Percentiles rank a stretch among this genome's conserved stretches.
Conservation (phyloP, 1,140 invertebrate genomes). For the Eciton burchellii region DNA sequence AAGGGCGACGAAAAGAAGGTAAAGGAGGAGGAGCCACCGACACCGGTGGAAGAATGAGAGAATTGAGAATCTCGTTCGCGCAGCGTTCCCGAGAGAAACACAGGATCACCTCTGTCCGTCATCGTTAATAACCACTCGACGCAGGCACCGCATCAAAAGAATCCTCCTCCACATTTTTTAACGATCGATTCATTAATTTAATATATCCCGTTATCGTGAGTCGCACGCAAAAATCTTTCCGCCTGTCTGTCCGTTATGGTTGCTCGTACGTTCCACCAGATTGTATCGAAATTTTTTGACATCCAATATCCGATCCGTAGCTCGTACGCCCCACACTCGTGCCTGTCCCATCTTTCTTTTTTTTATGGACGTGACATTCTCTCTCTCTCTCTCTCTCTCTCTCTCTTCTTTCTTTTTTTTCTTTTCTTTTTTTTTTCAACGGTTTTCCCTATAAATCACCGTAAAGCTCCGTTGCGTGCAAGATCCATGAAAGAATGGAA, state of each 20-base stretch:
- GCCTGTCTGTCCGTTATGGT: conserved; percentile 49
- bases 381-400: conserved; percentile 24
- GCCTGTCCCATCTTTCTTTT: conserved; percentile 48
- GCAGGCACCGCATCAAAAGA: conserved; percentile 44
- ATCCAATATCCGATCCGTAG: conserved; percentile 31
- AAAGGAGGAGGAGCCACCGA: conserved; percentile 90
- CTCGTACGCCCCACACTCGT: conserved; percentile 1
- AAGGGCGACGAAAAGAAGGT: conserved; percentile 95
- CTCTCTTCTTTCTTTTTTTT: conserved; percentile 44
- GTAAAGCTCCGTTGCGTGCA: conserved; percentile 40
- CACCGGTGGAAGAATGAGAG: conserved; percentile 90
- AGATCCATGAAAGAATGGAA: conserved; percentile 14
- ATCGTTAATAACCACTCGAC: conserved; percentile 65
- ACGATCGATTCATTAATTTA: conserved; percentile 53
- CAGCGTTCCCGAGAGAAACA: conserved; percentile 41
- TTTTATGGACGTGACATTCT: conserved; percentile 34
- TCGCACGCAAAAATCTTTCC: conserved; percentile 64
- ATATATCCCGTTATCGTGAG: conserved; percentile 28
- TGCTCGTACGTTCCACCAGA: conserved; percentile 17
- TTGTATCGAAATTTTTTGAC: conserved; percentile 37
- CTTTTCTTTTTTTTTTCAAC: conserved; percentile 29
- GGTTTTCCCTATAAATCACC: conserved; percentile 29
- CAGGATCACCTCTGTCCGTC: conserved; percentile 58
- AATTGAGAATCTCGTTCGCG: conserved; percentile 33
- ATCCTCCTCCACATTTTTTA: conserved; percentile 51